Evolutionary conservation across 2,888 invertebrate genomes (phyloP).

Genomic region (Agriotes lineatus): DNA sequence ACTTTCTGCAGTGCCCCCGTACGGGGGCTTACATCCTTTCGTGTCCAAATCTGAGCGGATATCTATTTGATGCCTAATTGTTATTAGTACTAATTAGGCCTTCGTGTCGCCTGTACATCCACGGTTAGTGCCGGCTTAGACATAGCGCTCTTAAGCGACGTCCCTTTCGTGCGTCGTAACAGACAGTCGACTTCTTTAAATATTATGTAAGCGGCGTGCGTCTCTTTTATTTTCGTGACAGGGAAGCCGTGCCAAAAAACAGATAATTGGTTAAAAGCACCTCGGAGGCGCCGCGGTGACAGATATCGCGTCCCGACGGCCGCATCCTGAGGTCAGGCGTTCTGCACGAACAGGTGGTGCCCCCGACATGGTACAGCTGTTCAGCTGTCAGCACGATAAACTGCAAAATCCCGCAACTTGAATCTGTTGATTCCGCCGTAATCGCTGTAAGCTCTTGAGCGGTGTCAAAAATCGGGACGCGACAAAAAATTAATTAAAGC

Average conservation of each 20-base stretch:
- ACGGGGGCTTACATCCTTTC: no score
- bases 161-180: not conserved
- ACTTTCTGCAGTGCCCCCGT: no score
- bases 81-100: no score
- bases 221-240: slow-evolving; percentile 33
- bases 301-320: slow-evolving; percentile 55
- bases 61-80: no score
- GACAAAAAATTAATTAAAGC: slow-evolving; percentile 44
- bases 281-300: slow-evolving; percentile 54
- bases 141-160: not conserved
- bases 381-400: slow-evolving; percentile 49
- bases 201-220: slow-evolving; percentile 27
- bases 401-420: slow-evolving; percentile 42
- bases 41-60: no score
- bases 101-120: no score
- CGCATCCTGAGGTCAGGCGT: slow-evolving; percentile 56
- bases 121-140: not conserved
- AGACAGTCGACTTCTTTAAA: slow-evolving; percentile 1
- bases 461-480: slow-evolving; percentile 38
- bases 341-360: slow-evolving; percentile 61
- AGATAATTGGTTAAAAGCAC: slow-evolving; percentile 55
- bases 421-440: slow-evolving; percentile 39
- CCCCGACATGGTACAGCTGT: slow-evolving; percentile 61
- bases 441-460: slow-evolving; percentile 30
- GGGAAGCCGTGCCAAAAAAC: slow-evolving; percentile 36